Percentiles rank a stretch among this genome's conserved stretches.
These are phyloP conservation scores for Tachina lurida DNA, from an alignment of 2,888 invertebrate genomes.

Conservation along the genomic window DNA sequence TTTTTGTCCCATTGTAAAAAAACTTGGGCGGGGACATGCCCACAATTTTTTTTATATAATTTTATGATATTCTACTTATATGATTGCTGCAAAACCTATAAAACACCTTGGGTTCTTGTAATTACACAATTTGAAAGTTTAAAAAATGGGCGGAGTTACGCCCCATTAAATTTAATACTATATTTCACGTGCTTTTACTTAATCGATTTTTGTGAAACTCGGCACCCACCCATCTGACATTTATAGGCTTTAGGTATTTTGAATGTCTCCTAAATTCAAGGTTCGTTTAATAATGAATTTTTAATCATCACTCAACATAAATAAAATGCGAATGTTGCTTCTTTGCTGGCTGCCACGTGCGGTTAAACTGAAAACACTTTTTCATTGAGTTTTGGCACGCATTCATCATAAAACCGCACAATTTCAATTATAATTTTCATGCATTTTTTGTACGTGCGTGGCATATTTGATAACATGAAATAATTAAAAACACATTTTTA, in stretches of 20 bases:
- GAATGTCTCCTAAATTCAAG: not conserved
- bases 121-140: no score
- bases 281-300: not conserved
- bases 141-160: no score
- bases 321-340: not conserved
- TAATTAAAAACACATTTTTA: constrained; percentile 22
- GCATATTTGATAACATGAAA: not conserved
- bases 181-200: no score
- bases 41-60: no score
- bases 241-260: not conserved
- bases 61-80: no score
- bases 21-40: no score
- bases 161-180: no score
- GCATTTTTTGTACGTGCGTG: not conserved
- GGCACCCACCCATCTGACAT: no score
- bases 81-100: no score
- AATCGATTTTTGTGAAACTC: no score
- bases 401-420: constrained; percentile 30
- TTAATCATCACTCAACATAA: not conserved
- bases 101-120: no score
- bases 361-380: constrained; percentile 2
- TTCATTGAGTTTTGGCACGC: constrained; percentile 7
- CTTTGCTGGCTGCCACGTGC: not conserved
- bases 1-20: no score
- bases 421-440: constrained; percentile 21